Evolutionary conservation across 1,140 invertebrate genomes (phyloP).

Genomic region (Scaptomyza pallida): DNA sequence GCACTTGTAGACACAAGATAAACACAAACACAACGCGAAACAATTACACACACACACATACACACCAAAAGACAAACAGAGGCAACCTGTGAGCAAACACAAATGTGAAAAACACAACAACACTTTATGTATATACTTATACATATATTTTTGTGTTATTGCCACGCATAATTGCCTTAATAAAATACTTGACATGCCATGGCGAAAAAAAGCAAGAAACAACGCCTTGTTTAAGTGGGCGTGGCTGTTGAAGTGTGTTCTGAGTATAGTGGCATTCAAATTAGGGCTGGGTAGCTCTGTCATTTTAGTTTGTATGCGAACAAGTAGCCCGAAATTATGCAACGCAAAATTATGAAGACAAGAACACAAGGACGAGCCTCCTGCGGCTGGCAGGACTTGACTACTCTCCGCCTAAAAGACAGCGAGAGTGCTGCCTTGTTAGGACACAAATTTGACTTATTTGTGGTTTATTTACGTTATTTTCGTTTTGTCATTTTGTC

Average conservation of each 20-base stretch:
- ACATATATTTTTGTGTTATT: slow-evolving; percentile 42
- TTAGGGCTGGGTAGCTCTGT: slow-evolving; percentile 25
- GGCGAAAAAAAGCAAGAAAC: no score
- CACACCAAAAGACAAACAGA: neutral
- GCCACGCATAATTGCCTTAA: slow-evolving; percentile 69
- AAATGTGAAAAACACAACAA: slow-evolving; percentile 20
- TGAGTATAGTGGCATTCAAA: slow-evolving; percentile 26
- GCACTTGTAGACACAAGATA: slow-evolving; percentile 17
- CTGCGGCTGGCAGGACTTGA: slow-evolving; percentile 33
- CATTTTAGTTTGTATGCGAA: slow-evolving; percentile 30
- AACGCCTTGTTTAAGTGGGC: slow-evolving; percentile 23
- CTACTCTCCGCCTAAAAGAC: slow-evolving; percentile 7
- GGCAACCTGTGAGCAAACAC: slow-evolving; percentile 14
- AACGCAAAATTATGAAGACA: slow-evolving; percentile 46
- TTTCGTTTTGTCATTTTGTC: slow-evolving; percentile 4
- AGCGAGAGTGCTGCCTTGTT: slow-evolving; percentile 43
- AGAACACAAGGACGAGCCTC: slow-evolving; percentile 30
- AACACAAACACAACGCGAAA: slow-evolving; percentile 30
- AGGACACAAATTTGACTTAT: slow-evolving; percentile 57
- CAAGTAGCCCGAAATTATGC: slow-evolving; percentile 44
- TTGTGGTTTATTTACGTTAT: slow-evolving; percentile 35
- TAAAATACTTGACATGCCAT: slow-evolving; percentile 51
- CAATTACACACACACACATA: slow-evolving; percentile 21
- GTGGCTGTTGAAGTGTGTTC: slow-evolving; percentile 20
- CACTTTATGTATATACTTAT: slow-evolving; percentile 19